A percentile compares a stretch with the other conserved stretches of the same genome.
Conservation (phyloP, 2,113 vertebrate species). For the Malurus alboscapulatus region DNA sequence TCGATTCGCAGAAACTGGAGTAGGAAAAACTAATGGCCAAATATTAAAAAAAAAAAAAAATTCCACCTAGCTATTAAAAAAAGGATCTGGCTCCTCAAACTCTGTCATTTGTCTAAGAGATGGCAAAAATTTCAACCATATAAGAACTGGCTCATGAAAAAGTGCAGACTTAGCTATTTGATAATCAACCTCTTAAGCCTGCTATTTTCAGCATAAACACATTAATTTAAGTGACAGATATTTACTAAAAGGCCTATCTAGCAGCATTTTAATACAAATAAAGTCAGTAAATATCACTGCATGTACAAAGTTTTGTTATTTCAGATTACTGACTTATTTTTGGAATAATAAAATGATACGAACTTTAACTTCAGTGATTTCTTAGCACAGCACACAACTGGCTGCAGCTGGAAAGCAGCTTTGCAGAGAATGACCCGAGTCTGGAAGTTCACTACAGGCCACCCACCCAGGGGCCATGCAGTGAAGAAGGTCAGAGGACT, state of each 20-base stretch:
- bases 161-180: not conserved
- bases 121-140: not conserved
- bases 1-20: not conserved
- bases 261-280: not conserved
- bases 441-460: not conserved
- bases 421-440: not conserved
- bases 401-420: not conserved
- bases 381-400: not conserved
- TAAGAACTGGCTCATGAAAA: not conserved
- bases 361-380: not conserved
- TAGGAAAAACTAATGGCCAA: not conserved
- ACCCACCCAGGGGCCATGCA: too few relatives aligned
- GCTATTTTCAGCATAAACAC: slow-evolving; percentile 3
- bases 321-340: not conserved
- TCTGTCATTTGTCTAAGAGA: not conserved
- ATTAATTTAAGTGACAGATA: slow-evolving; percentile 11
- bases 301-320: not conserved
- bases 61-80: not conserved
- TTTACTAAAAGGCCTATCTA: not conserved
- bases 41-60: not conserved
- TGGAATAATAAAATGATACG: not conserved
- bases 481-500: not conserved
- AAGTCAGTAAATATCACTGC: not conserved
- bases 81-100: not conserved
- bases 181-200: not conserved